phyloP scores from a whole-genome alignment of 2,113 vertebrate genomes.

The Xenopus borealis region DNA sequence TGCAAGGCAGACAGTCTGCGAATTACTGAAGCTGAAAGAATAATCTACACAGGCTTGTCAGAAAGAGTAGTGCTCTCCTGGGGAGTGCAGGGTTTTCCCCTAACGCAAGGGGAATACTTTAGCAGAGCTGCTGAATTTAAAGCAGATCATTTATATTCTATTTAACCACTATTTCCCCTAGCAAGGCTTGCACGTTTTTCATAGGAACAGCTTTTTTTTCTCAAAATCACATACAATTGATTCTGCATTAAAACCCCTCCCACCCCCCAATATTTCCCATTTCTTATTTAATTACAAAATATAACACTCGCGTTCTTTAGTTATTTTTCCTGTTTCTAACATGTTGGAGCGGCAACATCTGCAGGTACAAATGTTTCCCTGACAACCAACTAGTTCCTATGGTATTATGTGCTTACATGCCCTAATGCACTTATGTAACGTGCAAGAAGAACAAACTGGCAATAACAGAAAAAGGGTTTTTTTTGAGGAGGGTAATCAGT shows the following conservation, averaged over 20 bases:
- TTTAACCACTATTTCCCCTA: not conserved
- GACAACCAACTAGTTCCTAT: constrained; percentile 43
- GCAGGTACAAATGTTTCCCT: constrained; percentile 45
- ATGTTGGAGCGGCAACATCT: constrained; percentile 32
- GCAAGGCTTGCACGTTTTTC: constrained; percentile 6
- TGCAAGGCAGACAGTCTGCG: constrained; percentile 27
- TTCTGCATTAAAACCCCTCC: not conserved
- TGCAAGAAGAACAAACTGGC: constrained; percentile 34
- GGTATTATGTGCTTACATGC: constrained; percentile 35
- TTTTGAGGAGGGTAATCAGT: constrained; percentile 23
- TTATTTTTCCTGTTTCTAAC: constrained; percentile 20
- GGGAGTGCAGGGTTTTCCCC: constrained; percentile 34
- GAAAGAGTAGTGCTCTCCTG: constrained; percentile 25
- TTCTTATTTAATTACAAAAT: constrained; percentile 11
- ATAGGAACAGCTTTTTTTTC: constrained; percentile 1
- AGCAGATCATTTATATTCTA: constrained; percentile 21
- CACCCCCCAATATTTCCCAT: constrained; percentile 14
- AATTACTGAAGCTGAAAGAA: constrained; percentile 45
- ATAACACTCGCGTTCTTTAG: constrained; percentile 1
- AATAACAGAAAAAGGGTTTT: constrained; percentile 39
- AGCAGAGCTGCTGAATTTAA: constrained; percentile 15
- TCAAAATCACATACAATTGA: constrained; percentile 2
- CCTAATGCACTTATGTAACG: constrained; percentile 44
- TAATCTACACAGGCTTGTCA: constrained; percentile 43
- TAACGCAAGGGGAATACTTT: constrained; percentile 22